Conservation (phyloP, 2,888 invertebrate species). For the Epinotia bilunana region DNA sequence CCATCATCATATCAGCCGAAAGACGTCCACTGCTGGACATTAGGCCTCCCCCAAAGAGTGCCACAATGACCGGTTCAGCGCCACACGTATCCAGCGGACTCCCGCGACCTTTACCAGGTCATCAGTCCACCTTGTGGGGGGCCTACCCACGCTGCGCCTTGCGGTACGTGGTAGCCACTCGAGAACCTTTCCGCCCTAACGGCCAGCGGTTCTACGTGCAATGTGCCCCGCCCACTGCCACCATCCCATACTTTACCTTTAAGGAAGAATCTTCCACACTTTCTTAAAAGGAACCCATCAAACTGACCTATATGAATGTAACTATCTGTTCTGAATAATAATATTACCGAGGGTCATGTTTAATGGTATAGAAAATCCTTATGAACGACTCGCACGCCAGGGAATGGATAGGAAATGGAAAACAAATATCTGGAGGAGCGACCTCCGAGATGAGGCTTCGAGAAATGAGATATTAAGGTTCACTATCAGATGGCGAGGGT, state of each 20-base stretch:
- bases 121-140: too few species aligned
- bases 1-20: too few species aligned
- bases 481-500: slow-evolving; percentile 41
- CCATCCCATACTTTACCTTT: not conserved
- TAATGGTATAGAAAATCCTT: slow-evolving; percentile 70
- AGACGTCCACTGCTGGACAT: too few species aligned
- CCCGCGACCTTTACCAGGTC: too few species aligned
- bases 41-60: too few species aligned
- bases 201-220: too few species aligned
- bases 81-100: too few species aligned
- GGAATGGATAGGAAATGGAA: slow-evolving; percentile 58
- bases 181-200: too few species aligned
- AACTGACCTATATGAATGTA: slow-evolving; percentile 47
- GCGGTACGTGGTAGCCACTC: too few species aligned
- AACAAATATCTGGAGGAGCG: slow-evolving; percentile 60
- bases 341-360: slow-evolving; percentile 65
- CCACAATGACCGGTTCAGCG: too few species aligned
- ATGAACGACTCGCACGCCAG: slow-evolving; percentile 58
- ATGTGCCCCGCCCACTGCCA: too few species aligned
- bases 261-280: not conserved
- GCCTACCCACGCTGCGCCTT: too few species aligned
- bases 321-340: slow-evolving; percentile 63
- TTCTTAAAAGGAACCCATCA: slow-evolving; percentile 2
- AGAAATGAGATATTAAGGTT: slow-evolving; percentile 44
- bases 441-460: slow-evolving; percentile 45